Base-by-base conservation (phyloP, 1,140 invertebrate species). In the Tyrophagus putrescentiae region DNA sequence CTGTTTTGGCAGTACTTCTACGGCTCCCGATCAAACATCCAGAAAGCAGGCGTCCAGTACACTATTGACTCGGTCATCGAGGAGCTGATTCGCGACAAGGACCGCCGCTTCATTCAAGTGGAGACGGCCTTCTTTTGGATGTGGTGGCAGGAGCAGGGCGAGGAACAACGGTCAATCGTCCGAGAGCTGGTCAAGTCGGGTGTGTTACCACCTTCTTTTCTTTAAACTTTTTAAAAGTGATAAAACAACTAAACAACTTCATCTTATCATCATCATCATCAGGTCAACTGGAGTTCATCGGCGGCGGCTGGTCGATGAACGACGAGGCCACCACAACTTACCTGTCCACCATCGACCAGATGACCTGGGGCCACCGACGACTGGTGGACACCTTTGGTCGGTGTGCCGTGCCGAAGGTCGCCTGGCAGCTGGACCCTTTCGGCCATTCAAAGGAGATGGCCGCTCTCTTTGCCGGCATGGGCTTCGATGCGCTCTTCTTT, bases 261-360 rank as follows among this genome's bases (percentile, higher is more conserved):
- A n/a, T n/a, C n/a, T n/a, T n/a, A n/a, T n/a, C n/a, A n/a, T n/a
- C n/a, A n/a, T n/a, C n/a, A n/a, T n/a, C n/a, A n/a, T n/a, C 73
- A 21, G 88, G 89, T n/a, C 79, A 88, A 41, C 75, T 98, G 21
- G 93, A 98, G 72, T 87, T 98, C 65, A 85, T 87, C 0, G 93
- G 88, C 0, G 93, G 92, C 2, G 92, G 92, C 27, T 48, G 44
- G 44, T 6, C 5, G 5, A 91, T 93, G 87, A 91, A 96, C 72
- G 93, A 97, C 69, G 92, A 97, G 69, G 92, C 90, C 0, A 76
- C 80, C 0, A 80, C 85, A 0, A 87, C 97, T 70, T 98, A 98
- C 71, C 84, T 86, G 63, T 87, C 85, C n/a, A 83, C 89, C 13
- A 82, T 98, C 29, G 92, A 98, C 73, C 91, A 98, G 71, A 90